Percentiles rank a stretch among this genome's conserved stretches.
These are phyloP conservation scores for Sprattus sprattus DNA, from an alignment of 2,113 vertebrate genomes.

Conservation along the genomic window DNA sequence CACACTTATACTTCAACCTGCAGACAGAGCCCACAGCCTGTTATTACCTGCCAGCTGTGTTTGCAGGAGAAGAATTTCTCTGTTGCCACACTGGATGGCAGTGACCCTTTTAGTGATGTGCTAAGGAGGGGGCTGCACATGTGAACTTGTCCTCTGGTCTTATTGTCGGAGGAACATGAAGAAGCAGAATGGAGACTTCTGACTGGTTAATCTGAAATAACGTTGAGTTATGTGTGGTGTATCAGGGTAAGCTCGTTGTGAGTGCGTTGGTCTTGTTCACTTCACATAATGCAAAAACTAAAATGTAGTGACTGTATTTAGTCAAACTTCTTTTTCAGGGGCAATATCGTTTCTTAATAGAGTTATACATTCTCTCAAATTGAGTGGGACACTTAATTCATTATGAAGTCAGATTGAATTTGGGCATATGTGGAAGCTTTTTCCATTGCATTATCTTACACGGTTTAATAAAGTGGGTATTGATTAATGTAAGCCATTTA, in stretches of 20 bases:
- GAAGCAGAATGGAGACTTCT: too few relatives aligned
- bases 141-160: background rate
- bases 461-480: background rate
- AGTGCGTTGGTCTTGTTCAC: too few relatives aligned
- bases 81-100: background rate
- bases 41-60: conserved; percentile 7
- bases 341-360: too few relatives aligned
- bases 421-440: background rate
- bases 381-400: background rate
- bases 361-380: background rate
- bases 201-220: too few relatives aligned
- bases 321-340: background rate
- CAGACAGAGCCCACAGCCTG: background rate
- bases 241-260: too few relatives aligned
- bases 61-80: background rate
- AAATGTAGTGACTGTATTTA: too few relatives aligned
- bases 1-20: background rate
- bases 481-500: background rate
- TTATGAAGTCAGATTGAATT: background rate
- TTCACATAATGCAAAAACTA: too few relatives aligned
- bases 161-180: background rate
- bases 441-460: background rate
- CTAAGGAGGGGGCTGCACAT: background rate
- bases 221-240: too few relatives aligned
- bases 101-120: background rate